A percentile compares a stretch with the other conserved stretches of the same genome.
phyloP scores from a whole-genome alignment of 1,140 invertebrate genomes.

The Drosophila aff. region DNA sequence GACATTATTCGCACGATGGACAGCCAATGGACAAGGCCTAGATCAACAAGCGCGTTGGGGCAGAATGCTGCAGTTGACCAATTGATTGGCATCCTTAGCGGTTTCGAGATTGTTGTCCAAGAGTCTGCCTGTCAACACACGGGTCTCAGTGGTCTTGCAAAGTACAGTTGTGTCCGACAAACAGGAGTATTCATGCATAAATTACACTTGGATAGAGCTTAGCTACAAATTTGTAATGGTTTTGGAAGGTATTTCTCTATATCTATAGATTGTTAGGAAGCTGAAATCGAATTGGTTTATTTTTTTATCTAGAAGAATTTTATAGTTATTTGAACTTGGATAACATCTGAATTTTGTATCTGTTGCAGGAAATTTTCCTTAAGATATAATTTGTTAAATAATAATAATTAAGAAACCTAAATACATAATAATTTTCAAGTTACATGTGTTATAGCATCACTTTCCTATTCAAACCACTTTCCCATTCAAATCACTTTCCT shows the following conservation, averaged over 20 bases:
- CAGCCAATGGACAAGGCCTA: not conserved
- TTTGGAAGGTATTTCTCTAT: too few species aligned
- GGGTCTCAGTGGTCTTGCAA: not conserved
- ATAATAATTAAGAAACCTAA: too few species aligned
- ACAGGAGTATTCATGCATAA: not conserved
- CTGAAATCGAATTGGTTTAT: not conserved
- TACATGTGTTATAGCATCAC: not conserved
- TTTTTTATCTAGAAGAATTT: not conserved
- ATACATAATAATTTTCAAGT: not conserved
- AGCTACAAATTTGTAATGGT: not conserved
- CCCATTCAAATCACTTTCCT: not conserved
- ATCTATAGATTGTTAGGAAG: not conserved
- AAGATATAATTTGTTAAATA: too few species aligned
- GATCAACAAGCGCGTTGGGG: slow-evolving; percentile 13
- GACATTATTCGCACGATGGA: slow-evolving; percentile 25
- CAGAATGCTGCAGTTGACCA: slow-evolving; percentile 26
- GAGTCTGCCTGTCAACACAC: slow-evolving; percentile 1
- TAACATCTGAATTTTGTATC: not conserved
- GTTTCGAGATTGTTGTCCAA: slow-evolving; percentile 25
- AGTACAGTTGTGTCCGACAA: slow-evolving; percentile 8
- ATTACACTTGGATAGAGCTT: not conserved
- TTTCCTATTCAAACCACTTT: too few species aligned
- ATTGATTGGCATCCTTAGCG: slow-evolving; percentile 43
- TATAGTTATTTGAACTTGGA: not conserved
- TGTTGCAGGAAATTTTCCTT: not conserved